These are phyloP conservation scores for Mus caroli DNA, from an alignment of 2,797 vertebrate genomes.

Conservation along the genomic window DNA sequence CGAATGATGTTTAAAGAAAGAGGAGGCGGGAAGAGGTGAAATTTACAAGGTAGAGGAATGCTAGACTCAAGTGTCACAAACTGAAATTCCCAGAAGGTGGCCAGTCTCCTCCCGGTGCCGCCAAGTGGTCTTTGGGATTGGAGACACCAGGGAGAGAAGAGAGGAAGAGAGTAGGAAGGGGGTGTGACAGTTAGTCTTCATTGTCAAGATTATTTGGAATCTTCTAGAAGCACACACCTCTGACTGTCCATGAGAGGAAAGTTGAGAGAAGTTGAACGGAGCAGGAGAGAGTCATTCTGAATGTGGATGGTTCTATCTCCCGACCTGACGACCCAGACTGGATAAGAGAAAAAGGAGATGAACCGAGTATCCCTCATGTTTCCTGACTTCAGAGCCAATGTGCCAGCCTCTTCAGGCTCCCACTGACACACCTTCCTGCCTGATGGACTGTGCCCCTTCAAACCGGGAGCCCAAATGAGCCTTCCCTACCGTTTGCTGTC, in stretches of 20 bases:
- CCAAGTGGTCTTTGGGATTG: not conserved
- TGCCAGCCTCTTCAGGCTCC: not conserved
- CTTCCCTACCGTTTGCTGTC: not conserved
- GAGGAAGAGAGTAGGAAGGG: not conserved
- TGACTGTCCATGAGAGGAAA: not conserved
- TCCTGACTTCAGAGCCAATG: not conserved
- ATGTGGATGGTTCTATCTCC: not conserved
- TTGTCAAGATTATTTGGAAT: not conserved
- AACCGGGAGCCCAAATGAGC: not conserved
- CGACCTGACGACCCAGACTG: not conserved
- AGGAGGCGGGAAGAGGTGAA: not conserved
- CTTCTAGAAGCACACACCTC: not conserved
- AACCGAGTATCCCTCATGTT: not conserved
- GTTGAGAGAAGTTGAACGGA: not conserved
- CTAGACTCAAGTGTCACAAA: not conserved
- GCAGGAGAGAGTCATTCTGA: not conserved
- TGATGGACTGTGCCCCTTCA: not conserved
- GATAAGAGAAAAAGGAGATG: not conserved
- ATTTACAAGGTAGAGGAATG: not conserved
- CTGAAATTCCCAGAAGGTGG: not conserved
- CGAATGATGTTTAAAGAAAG: not conserved
- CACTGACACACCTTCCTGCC: not conserved
- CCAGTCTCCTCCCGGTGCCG: too few relatives aligned
- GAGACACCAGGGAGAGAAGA: not conserved
- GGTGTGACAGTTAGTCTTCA: not conserved